Evolutionary conservation across 1,140 invertebrate species (phyloP), one percentile per base, ranked within the genome.

Genomic region (Drosophila pectinifera): DNA sequence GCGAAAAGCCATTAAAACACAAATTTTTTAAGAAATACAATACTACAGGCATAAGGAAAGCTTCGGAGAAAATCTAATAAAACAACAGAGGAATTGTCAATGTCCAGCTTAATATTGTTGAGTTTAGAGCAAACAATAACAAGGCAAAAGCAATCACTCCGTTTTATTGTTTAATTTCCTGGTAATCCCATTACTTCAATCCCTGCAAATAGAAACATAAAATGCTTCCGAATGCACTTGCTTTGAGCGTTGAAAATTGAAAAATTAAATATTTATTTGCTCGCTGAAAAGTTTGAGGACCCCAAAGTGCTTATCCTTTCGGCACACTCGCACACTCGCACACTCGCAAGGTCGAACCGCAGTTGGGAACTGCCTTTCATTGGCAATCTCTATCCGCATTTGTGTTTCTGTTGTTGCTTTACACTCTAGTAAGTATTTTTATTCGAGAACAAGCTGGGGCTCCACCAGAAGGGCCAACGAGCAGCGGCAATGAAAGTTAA

Each of bases 401-500:
- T 46, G 45, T 53, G 46, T 42, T 28, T 31, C 11, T 63, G 45
- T 65, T 53, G 22, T 54, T 74, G 53, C 42, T 48, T 51, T 41
- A 26, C 6, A 6, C 22, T 46, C 20, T 20, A 14, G 2, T 26
- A 39, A 42, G 34, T 51, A 49, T 48, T 64, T 61, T 42, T 57
- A 61, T 58, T 42, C 62, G 73, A 62, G 48, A 53, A 64, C 67
- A 59, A 78, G 54, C 75, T 34, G 24, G 28, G 42, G 18, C 51
- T 41, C 56, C 43, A 45, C 14, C 34, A 39, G 28, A 16, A 69
- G 28, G 31, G 36, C 38, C 36, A 53, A 59, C 62, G 61, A 34
- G 42, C 24, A 68, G 63, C 67, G 51, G 67, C 80, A 84, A 73
- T 84, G 77, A 80, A 84, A 84, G 81, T 85, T 80, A 85, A 84